Base-by-base conservation (phyloP, 1,140 invertebrate species). In the Hormaphis cornu region DNA sequence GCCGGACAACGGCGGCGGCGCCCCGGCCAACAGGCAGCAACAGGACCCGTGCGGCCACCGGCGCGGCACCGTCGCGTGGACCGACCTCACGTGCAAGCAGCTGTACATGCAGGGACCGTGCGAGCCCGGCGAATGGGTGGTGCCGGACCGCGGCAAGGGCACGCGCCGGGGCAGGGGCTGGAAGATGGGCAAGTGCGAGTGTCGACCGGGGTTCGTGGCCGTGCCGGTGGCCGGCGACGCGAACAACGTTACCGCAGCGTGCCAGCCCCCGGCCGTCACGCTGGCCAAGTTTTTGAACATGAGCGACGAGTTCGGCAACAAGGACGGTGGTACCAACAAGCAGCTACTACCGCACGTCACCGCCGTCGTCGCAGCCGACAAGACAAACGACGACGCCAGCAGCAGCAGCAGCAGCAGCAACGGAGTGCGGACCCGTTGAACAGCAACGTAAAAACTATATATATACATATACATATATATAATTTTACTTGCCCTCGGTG, bases 41-140 rank as follows among this genome's bases (percentile, higher is more conserved):
- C 61, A 73, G 37, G 73, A 74, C 28, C 37, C 69, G 26, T 74
- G 74, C 20, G 66, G 66, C 2, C 44, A 59, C 18, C 72, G 61
- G n/a, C 66, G 73, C 3, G 74, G 74, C 40, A 71, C 69, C 3
- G 72, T 75, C 14, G 53, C 66, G 14, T 75, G 74, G 74, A 50
- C 9, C 52, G 73, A 75, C 35, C 50, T 71, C 12, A 69, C 74
- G 3, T 75, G 74, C 56, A 69, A 71, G 48, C 74, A 72, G 28
- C 72, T 75, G 12, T 75, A 75, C 53, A 69, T 69, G 42, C 73
- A 74, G 69, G 74, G 89, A 0, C 89, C 89, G 0, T 91, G 89
- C 73, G 78, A 81, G 0, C 79, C 82, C 0, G 86, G 86, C 0
- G 83, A 89, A 71, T 91, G 89, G 89, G 75, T 91, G 28, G 83